Evolutionary conservation across 2,113 vertebrate species (phyloP).

Genomic region (Rynchops niger): DNA sequence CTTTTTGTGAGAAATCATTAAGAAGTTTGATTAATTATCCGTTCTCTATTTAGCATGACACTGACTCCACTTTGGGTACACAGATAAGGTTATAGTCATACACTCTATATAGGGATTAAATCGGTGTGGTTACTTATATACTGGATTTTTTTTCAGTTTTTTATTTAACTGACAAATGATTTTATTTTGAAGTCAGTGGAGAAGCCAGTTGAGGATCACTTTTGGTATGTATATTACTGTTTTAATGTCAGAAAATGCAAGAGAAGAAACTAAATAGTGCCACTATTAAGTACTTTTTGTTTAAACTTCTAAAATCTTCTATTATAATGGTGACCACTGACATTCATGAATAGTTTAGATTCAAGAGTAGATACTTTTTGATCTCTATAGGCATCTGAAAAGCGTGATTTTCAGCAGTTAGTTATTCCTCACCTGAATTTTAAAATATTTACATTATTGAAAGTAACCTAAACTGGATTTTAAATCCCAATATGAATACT

Average conservation of each 20-base stretch:
- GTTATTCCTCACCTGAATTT: not conserved
- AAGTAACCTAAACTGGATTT: not conserved
- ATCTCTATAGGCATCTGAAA: not conserved
- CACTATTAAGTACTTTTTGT: not conserved
- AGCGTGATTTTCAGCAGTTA: not conserved
- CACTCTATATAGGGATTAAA: conserved; percentile 36
- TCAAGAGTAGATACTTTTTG: not conserved
- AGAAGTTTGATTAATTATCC: not conserved
- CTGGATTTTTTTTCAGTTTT: conserved; percentile 35
- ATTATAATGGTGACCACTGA: not conserved
- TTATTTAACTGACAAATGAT: not conserved
- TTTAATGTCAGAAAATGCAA: not conserved
- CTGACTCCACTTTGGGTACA: not conserved
- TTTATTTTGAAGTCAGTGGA: not conserved
- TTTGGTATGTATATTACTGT: not conserved
- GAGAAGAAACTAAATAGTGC: not conserved
- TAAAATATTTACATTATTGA: not conserved
- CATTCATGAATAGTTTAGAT: not conserved
- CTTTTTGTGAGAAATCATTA: not conserved
- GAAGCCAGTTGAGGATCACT: not conserved
- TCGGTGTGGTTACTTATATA: conserved; percentile 72
- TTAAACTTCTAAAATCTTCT: not conserved
- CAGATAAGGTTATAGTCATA: not conserved
- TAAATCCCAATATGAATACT: not conserved
- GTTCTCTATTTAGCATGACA: not conserved